A percentile compares a stretch with the other conserved stretches of the same genome.
Conservation (phyloP, 2,888 invertebrate genomes). For the Rhamphomyia laevipes region DNA sequence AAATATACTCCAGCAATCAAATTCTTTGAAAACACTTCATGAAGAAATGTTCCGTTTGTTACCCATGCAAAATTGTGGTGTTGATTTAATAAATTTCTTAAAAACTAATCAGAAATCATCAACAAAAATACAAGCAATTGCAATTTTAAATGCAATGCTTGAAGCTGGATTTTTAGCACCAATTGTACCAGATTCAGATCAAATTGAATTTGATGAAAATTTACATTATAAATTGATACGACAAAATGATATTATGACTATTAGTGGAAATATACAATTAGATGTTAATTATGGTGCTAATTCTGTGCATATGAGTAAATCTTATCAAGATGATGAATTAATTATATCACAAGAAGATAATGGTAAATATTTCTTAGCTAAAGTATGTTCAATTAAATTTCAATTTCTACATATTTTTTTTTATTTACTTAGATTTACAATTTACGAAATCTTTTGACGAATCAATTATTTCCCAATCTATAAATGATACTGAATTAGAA, state of each 20-base stretch:
- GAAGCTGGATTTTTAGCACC: conserved; percentile 37
- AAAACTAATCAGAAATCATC: conserved; percentile 35
- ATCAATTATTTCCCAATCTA: conserved; percentile 24
- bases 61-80: conserved; percentile 32
- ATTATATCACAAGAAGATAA: conserved; percentile 18
- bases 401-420: too few species aligned
- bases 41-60: conserved; percentile 34
- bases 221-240: conserved; percentile 31
- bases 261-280: conserved; percentile 43
- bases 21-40: conserved; percentile 33
- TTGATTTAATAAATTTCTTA: conserved; percentile 30
- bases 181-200: conserved; percentile 32
- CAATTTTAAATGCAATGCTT: conserved; percentile 36
- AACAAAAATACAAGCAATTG: conserved; percentile 34
- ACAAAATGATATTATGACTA: conserved; percentile 7
- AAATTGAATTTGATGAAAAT: conserved; percentile 32
- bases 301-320: conserved; percentile 44
- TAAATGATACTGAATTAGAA: conserved; percentile 29
- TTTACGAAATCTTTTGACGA: conserved; percentile 31
- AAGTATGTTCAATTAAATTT: too few species aligned
- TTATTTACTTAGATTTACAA: conserved; percentile 13
- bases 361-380: too few species aligned
- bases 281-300: conserved; percentile 53
- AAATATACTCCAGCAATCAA: conserved; percentile 36
- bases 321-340: conserved; percentile 26